Evolutionary conservation across 2,797 vertebrate genomes (phyloP), one percentile per base, ranked within the genome.

Genomic region (Gadopsis marmoratus): DNA sequence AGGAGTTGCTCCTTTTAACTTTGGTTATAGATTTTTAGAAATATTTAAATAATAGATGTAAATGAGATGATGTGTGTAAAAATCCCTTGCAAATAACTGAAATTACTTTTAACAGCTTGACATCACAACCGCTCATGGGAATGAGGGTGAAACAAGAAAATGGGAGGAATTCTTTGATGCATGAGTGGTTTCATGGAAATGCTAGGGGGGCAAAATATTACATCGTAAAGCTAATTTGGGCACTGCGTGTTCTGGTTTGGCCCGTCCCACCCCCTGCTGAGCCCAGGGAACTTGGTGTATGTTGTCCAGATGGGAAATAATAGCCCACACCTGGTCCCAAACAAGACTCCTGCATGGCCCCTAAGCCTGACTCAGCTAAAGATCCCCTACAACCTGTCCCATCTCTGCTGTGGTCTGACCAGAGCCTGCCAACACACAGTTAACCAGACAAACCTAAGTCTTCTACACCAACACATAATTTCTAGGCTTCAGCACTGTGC

Each of bases 221-320:
- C 77, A 80, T 65, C 21, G 51, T 88, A 78, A 90, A 92, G 81
- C 71, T 89, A 90, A 91, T 91, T 86, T 88, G 59, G 76, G 86
- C 33, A 23, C 73, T 67, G 74, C 60, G 13, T 91, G 81, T 89
- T 93, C 83, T 79, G 90, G 72, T 84, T 83, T 60, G 74, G 48
- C 43, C 64, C 77, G 67, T 81, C 71, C 75, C 72, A 68, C 62
- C 85, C 81, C 88, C 68, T 56, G 71, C 80, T 80, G 82, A 79
- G 79, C 86, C 83, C 64, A 54, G 71, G 84, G 85, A 84, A 83
- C 74, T 23, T 51, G 76, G 79, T 71, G 92, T 93, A 92, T 93
- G 90, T 89, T 86, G 91, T 91, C 92, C 94, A 94, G 93, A 93
- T 93, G 93, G 90, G 82, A 81, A 85, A 82, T 92, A 94, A 94